phyloP scores from a whole-genome alignment of 1,140 invertebrate species.

The Goniozus legneri region DNA sequence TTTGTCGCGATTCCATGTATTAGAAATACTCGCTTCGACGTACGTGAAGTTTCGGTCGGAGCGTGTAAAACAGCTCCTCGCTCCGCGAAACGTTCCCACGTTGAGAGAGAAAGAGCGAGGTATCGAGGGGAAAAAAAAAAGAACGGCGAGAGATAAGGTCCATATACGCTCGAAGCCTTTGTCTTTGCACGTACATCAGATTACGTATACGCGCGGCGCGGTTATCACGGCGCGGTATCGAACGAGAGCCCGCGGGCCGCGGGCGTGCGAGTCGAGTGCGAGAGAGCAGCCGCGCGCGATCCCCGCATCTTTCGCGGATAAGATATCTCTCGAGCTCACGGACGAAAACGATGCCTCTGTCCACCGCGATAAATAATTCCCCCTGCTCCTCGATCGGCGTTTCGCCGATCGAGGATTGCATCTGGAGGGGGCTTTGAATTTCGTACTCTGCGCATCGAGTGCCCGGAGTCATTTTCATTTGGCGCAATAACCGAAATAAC shows the following conservation, averaged over 20 bases:
- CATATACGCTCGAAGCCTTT: slow-evolving; percentile 33
- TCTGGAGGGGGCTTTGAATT: no score
- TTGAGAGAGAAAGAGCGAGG: slow-evolving; percentile 5
- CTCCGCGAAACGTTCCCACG: no score
- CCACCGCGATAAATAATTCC: slow-evolving; percentile 22
- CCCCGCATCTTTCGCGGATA: slow-evolving; percentile 40
- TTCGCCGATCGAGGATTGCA: no score
- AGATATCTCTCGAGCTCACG: slow-evolving; percentile 44
- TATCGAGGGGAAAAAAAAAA: slow-evolving; percentile 25
- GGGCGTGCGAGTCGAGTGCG: slow-evolving; percentile 1
- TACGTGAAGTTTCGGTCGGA: no score
- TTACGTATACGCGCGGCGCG: slow-evolving; percentile 36
- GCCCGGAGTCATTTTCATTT: no score
- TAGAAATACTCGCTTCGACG: no score
- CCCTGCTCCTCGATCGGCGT: no score
- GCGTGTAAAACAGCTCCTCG: no score
- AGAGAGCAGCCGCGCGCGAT: slow-evolving; percentile 19
- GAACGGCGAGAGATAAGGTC: slow-evolving; percentile 2
- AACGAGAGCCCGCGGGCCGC: slow-evolving; percentile 33
- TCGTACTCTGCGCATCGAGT: no score
- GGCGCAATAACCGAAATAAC: no score
- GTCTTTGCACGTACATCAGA: slow-evolving; percentile 49
- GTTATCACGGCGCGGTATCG: slow-evolving; percentile 45
- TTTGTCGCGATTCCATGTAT: no score
- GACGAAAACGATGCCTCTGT: slow-evolving; percentile 40